These are phyloP conservation scores for Rousettus madagascariensis DNA, from an alignment of 2,797 vertebrate genomes.

Conservation along the genomic window DNA sequence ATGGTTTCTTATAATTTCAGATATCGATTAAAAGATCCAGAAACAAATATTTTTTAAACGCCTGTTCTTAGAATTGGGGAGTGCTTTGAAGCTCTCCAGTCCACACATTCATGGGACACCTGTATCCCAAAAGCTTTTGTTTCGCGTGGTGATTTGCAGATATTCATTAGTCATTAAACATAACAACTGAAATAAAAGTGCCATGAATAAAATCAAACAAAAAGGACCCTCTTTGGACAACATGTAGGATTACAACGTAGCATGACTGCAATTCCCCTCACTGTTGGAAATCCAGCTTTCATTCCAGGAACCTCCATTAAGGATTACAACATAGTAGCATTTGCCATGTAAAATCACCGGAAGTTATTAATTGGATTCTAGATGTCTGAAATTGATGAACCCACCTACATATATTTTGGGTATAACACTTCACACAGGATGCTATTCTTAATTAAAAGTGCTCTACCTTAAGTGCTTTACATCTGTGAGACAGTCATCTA, in stretches of 20 bases:
- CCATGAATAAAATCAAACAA: not conserved
- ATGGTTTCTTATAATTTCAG: slow-evolving; percentile 17
- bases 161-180: not conserved
- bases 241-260: not conserved
- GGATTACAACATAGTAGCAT: not conserved
- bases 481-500: slow-evolving; percentile 21
- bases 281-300: not conserved
- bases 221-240: not conserved
- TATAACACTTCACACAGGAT: slow-evolving; percentile 1
- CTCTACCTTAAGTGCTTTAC: slow-evolving; percentile 44
- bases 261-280: not conserved
- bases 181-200: not conserved
- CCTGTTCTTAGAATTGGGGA: not conserved
- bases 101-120: not conserved
- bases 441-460: slow-evolving; percentile 54
- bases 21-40: not conserved
- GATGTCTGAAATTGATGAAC: slow-evolving; percentile 49
- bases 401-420: slow-evolving; percentile 32
- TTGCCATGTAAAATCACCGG: not conserved
- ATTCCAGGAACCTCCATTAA: not conserved
- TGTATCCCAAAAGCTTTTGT: not conserved
- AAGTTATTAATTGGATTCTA: slow-evolving; percentile 47
- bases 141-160: not conserved
- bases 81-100: not conserved
- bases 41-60: not conserved